A percentile compares a stretch with the other conserved stretches of the same genome.
phyloP scores from a whole-genome alignment of 2,888 invertebrate genomes.

The Chymomyza caudatula region DNA sequence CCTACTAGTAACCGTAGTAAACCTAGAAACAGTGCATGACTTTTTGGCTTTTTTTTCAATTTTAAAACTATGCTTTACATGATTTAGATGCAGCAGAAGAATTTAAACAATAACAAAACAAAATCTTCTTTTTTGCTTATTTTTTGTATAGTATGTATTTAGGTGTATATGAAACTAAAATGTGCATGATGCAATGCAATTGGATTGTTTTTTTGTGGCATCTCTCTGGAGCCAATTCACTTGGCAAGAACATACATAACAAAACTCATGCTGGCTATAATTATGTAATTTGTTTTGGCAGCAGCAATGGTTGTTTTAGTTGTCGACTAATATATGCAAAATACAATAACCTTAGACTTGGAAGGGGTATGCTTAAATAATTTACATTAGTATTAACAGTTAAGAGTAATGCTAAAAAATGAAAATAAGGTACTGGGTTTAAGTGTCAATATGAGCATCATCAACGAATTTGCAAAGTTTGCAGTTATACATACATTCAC shows the following conservation, averaged over 20 bases:
- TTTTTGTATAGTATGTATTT: neutral
- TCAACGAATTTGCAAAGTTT: constrained; percentile 46
- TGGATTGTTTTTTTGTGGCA: constrained; percentile 34
- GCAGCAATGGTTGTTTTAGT: constrained; percentile 18
- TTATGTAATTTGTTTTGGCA: constrained; percentile 9
- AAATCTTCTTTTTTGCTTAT: constrained; percentile 24
- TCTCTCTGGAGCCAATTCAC: constrained; percentile 30
- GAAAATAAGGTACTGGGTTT: constrained; percentile 77
- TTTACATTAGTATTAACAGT: constrained; percentile 66
- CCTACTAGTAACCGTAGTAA: constrained; percentile 54
- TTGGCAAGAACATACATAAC: constrained; percentile 49
- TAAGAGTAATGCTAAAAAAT: constrained; percentile 69
- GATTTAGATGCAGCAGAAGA: constrained; percentile 48
- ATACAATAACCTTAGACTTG: constrained; percentile 37
- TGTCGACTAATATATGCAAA: constrained; percentile 45
- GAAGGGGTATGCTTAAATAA: constrained; percentile 52
- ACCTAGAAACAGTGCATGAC: constrained; percentile 68
- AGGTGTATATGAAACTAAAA: neutral
- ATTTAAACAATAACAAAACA: constrained; percentile 46
- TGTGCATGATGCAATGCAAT: neutral
- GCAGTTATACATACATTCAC: neutral
- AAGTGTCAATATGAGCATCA: constrained; percentile 72
- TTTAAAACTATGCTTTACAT: constrained; percentile 27
- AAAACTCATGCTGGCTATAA: constrained; percentile 61
- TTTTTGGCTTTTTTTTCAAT: constrained; percentile 59